Base-by-base conservation (phyloP, 2,113 vertebrate genomes). In the Clarias macrocephalus region DNA sequence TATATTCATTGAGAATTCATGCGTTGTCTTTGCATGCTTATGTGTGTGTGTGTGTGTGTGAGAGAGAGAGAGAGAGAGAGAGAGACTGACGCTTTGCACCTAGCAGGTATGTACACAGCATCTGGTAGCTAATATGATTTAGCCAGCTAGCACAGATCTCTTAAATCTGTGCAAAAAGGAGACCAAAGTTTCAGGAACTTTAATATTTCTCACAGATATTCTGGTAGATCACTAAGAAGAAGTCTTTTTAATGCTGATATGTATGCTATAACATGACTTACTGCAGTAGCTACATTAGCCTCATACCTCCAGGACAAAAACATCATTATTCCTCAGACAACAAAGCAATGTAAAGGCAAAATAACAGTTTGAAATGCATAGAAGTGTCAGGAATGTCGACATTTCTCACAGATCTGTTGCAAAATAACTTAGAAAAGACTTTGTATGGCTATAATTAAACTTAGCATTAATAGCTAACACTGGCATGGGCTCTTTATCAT, bases 1-100 rank as follows among this genome's bases (percentile, higher is more conserved):
- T 86, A 86, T 86, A 86, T 86, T 86, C 85, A 70, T 86, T 56
- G 80, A 80, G 62, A 86, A 86, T 37, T 80, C 85, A 57, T 37
- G 63, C n/a, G 0, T 76, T 70, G 76, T 80, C 84, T 80, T 86
- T 25, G 52, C 62, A 57, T 68, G 85, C 85, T 80, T 86, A 56
- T 59, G 66, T 85, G 84, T 73, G 84, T 63, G 72, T 48, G 82
- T 30, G 81, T 63, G 80, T 3, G 80, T 1, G 59, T 1, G 80
- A 13, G 57, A 3, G 77, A 19, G 70, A 37, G 68, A 52, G 37
- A 52, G 42, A 48, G 70, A 42, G 33, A 37, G 42, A 65, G 59
- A 65, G 80, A 23, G 57, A 54, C 73, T 52, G 42, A 52, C 54
- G 73, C 75, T 54, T 8, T n/a, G 25, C 75, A n/a, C 15, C 23